Evolutionary conservation across 2,888 invertebrate genomes (phyloP).

Genomic region (Clepsis dumicolana): DNA sequence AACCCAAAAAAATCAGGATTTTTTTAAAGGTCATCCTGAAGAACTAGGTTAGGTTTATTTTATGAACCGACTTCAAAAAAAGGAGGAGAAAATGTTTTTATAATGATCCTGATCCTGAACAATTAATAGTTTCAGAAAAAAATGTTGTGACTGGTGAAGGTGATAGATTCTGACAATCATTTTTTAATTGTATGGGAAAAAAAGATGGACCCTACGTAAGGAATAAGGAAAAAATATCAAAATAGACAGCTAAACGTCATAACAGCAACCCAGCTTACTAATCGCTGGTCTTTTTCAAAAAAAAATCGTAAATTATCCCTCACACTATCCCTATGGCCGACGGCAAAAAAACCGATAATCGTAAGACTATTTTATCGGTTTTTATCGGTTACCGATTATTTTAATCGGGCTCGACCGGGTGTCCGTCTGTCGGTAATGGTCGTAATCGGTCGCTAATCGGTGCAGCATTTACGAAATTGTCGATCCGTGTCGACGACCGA

Average conservation of each 20-base stretch:
- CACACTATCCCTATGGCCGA: conserved; percentile 53
- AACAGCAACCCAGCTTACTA: conserved; percentile 4
- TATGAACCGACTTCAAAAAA: too few species aligned
- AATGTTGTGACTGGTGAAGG: too few species aligned
- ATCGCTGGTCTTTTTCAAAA: conserved; percentile 29
- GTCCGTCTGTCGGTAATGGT: conserved; percentile 83
- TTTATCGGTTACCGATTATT: conserved; percentile 84
- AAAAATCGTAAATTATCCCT: conserved; percentile 51
- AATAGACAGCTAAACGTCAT: neutral
- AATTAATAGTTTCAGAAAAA: too few species aligned
- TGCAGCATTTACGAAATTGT: conserved; percentile 85
- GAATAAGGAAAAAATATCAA: neutral
- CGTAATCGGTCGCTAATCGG: conserved; percentile 86
- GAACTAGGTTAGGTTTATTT: too few species aligned
- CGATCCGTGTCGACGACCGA: conserved; percentile 83
- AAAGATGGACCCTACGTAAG: too few species aligned
- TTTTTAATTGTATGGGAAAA: too few species aligned
- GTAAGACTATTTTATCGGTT: conserved; percentile 78
- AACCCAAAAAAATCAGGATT: too few species aligned
- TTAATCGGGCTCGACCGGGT: conserved; percentile 82
- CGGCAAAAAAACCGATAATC: conserved; percentile 69
- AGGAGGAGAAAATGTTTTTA: too few species aligned
- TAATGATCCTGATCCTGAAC: too few species aligned
- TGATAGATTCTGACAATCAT: too few species aligned
- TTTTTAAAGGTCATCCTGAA: too few species aligned